These are phyloP conservation scores for Syngnathus typhle DNA, from an alignment of 2,113 vertebrate genomes.

Conservation along the genomic window DNA sequence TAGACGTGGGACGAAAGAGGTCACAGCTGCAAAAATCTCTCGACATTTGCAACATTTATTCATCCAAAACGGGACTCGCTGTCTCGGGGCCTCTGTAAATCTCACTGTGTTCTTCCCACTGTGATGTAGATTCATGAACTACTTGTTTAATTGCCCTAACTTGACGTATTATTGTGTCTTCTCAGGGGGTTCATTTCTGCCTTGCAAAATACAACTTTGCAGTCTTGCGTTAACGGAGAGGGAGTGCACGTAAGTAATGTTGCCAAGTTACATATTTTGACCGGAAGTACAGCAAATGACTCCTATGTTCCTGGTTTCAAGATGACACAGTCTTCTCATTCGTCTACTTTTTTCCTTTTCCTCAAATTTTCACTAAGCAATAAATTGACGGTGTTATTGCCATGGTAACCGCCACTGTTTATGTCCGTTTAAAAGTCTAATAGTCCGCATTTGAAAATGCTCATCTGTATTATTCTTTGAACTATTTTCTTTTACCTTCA, in stretches of 20 bases:
- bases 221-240: background rate
- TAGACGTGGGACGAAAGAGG: slow-evolving; percentile 22
- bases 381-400: slow-evolving; percentile 13
- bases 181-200: slow-evolving; percentile 9
- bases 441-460: background rate
- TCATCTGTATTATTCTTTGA: background rate
- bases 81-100: background rate
- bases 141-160: slow-evolving; percentile 6
- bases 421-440: slow-evolving; percentile 8
- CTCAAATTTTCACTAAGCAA: no score
- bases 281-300: background rate
- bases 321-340: background rate
- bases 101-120: background rate
- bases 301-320: background rate
- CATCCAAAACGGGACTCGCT: slow-evolving; percentile 6
- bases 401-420: background rate
- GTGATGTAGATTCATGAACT: background rate
- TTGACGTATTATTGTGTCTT: slow-evolving; percentile 13
- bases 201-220: background rate
- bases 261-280: background rate
- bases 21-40: slow-evolving; percentile 46
- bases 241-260: background rate
- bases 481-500: background rate
- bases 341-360: no score
- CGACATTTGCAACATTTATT: slow-evolving; percentile 22